Base-by-base conservation (phyloP, 2,797 vertebrate genomes). In the Pelobates cultripes region DNA sequence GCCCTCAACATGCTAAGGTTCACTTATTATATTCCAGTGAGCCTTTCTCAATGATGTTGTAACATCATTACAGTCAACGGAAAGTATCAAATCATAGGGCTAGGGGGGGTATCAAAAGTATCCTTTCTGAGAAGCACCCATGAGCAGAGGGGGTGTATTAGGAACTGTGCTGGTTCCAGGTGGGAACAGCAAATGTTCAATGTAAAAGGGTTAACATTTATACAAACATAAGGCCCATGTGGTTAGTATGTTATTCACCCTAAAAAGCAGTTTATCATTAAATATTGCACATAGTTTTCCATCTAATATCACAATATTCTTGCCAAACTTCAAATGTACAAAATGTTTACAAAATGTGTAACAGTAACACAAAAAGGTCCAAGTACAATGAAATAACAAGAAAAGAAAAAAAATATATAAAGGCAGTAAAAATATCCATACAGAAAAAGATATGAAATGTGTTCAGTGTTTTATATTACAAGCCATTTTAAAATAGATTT, bases 391-490 rank as follows among this genome's bases (percentile, higher is more conserved):
- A 53, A 70, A 73, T 70, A 8, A 64, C 55, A 70, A 83, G 47
- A 67, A 44, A 14, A 42, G 45, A 79, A 57, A 79, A 45, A 45
- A 57, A 61, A 66, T 42, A 51, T 51, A 44, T 7, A 61, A 60
- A 60, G 72, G 61, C 75, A 73, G 42, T 73, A 73, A 55, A 60
- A 68, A 55, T 47, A 68, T 42, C n/a, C 74, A 43, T 66, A 78
- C 81, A 83, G 57, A 73, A 51, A 51, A 69, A 75, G 66, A 68
- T 70, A 78, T 47, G 75, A 83, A 77, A 51, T 72, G 28, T 66
- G 43, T 77, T 68, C 60, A 74, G 40, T 53, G 6, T 75, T 79
- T 73, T 74, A 70, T 79, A 70, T 88, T 89, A 88, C 82, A 90
- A 83, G 83, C 87, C 12, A 40, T 78, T 82, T 74, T 44, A 83